These are phyloP conservation scores for Cydia amplana DNA, from an alignment of 1,140 invertebrate species.

Conservation along the genomic window DNA sequence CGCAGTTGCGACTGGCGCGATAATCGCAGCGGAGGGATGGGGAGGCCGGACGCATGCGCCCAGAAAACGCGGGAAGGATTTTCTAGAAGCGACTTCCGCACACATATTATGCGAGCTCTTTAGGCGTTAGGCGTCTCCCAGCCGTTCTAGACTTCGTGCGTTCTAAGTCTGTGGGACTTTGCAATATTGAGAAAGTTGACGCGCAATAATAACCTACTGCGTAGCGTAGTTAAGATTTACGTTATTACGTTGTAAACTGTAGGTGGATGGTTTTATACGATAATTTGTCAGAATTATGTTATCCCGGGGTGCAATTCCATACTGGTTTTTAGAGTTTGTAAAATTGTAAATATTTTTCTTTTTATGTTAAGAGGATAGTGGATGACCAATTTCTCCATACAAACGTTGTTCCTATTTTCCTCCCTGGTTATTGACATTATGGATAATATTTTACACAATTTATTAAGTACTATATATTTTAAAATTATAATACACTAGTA, in stretches of 20 bases:
- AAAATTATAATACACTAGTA: no score
- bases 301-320: no score
- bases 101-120: slow-evolving; percentile 22
- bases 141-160: slow-evolving; percentile 6
- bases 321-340: no score
- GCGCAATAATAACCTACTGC: slow-evolving; percentile 9
- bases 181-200: slow-evolving; percentile 3
- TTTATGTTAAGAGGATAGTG: no score
- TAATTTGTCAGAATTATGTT: background rate
- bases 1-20: slow-evolving; percentile 70
- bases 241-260: background rate
- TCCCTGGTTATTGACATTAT: no score
- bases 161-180: slow-evolving; percentile 6
- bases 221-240: slow-evolving; percentile 13
- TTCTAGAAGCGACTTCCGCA: slow-evolving; percentile 62
- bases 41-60: slow-evolving; percentile 62
- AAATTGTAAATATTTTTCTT: no score
- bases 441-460: no score
- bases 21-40: slow-evolving; percentile 61
- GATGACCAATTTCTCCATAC: no score
- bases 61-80: slow-evolving; percentile 67
- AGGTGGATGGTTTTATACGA: background rate
- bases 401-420: no score
- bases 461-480: no score
- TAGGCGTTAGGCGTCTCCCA: background rate